Evolutionary conservation across 2,888 invertebrate species (phyloP), one percentile per base, ranked within the genome.

Genomic region (Allygus modestus): DNA sequence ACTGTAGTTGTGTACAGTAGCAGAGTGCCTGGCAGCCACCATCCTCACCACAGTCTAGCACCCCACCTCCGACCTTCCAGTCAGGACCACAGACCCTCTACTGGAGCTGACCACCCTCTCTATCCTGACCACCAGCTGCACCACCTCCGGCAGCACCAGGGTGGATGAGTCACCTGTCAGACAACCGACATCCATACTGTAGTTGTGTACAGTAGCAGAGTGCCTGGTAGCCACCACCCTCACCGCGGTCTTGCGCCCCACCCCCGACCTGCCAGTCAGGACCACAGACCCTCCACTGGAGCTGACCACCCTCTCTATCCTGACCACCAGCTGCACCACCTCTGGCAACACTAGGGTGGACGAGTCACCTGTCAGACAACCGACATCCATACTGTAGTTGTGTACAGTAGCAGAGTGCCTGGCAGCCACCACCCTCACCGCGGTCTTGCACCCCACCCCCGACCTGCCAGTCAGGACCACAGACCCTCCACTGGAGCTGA

Each of bases 361-460:
- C 12, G 46, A 61, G 33, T 79, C 26, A 9, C 81, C 84, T 84
- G 91, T 86, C 94, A 82, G 12, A 65, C 69, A 69, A 54, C 5
- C 20, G 15, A 11, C 46, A 46, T 11, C 37, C n/a, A n/a, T n/a
- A n/a, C n/a, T 90, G 88, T 95, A 95, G 20, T 91, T 91, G 31
- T 92, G 89, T 15, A 94, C 88, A 69, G 93, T 92, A 82, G 96
- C 94, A 81, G 94, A 93, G 87, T 95, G 93, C 89, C 96, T 92
- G 81, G 95, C 93, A 11, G 96, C 94, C 0, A 94, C 93, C 5
- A 97, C 91, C 87, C 93, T 94, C 0, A 97, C 93, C 0, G 97
- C 95, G 15, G 96, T 95, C 88, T 96, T 93, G 51, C 98, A 92
- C 0, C 98, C 97, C 77, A 94, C 93, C 65, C 98, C 98, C 41